phyloP scores from a whole-genome alignment of 1,140 invertebrate genomes.

The Drosophila guanche region DNA sequence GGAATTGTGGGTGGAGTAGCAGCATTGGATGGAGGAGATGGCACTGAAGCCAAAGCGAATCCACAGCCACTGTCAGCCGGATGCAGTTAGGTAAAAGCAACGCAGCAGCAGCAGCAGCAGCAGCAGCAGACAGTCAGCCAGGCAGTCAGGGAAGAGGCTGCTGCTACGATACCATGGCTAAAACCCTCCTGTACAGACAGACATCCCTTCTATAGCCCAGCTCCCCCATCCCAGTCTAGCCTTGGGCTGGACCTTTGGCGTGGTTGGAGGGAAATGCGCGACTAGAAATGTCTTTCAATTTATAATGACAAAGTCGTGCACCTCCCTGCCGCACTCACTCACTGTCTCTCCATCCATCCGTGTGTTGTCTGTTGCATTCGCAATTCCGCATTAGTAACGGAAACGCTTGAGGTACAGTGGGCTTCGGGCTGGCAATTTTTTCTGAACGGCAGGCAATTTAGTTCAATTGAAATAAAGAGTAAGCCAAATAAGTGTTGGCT shows the following conservation, averaged over 20 bases:
- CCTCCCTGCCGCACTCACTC: neutral
- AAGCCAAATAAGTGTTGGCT: no score
- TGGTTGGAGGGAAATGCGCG: slow-evolving; percentile 32
- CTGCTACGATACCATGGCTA: slow-evolving; percentile 7
- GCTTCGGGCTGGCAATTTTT: no score
- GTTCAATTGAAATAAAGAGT: no score
- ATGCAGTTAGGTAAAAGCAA: slow-evolving; percentile 75
- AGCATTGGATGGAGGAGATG: slow-evolving; percentile 1
- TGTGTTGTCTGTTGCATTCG: slow-evolving; percentile 74
- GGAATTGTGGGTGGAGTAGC: slow-evolving; percentile 10
- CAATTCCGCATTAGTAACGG: slow-evolving; percentile 66
- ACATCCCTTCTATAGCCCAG: neutral
- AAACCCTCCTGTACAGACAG: neutral
- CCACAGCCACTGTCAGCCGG: slow-evolving; percentile 50
- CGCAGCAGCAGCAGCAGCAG: slow-evolving; percentile 37
- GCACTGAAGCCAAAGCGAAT: slow-evolving; percentile 28
- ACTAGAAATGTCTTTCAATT: slow-evolving; percentile 77
- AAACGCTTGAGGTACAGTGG: slow-evolving; percentile 34
- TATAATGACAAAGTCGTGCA: slow-evolving; percentile 71
- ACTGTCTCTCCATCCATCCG: neutral
- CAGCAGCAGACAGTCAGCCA: neutral
- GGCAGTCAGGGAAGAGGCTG: slow-evolving; percentile 14
- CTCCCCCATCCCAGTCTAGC: neutral
- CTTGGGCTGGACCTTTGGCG: slow-evolving; percentile 35
- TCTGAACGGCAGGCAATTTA: no score